Evolutionary conservation across 92 coral and sea anemone species (phyloP), one percentile per base, ranked within the genome.

Genomic region (Epizoanthus rinbou): DNA sequence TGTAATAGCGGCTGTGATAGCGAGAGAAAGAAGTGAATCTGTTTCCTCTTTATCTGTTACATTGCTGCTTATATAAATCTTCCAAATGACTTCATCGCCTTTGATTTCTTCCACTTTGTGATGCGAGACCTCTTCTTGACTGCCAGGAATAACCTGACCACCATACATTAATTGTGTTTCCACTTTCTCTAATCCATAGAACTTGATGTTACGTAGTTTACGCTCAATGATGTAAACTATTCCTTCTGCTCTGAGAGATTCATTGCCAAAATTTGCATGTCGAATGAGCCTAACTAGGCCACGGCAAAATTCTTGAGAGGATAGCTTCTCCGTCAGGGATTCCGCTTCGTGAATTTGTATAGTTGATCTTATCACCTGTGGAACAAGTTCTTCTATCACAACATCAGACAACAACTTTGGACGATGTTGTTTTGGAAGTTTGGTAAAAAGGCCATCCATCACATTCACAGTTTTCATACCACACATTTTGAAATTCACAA

Each of bases 241-340:
- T 19, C 17, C 64, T 50, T 66, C 83, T 18, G 24, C 56, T 10
- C 68, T 80, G 14, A 68, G 59, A 25, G 15, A 10, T 57, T 31
- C 79, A 24, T 18, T 79, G 25, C 68, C 25, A 19, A 60, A 41
- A 69, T 87, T 79, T 47, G 64, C 86, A 54, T 92, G 93, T 5
- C 89, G 87, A 11, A 92, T 85, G 16, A 92, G 68, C 39, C 95
- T 84, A 47, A 85, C 79, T 15, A 92, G 13, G 6, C 91, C 93
- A 17, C 64, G 79, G 41, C 80, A 84, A 58, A 92, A 92, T 47
- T 92, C 84, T 14, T 28, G 60, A 16, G 90, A 84, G 23, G 82
- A 63, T 8, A 92, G 79, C 17, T 69, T 60, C 35, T 79, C 73
- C 62, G 69, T 64, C 28, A 92, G 79, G 14, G 87, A 71, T 21